These are phyloP conservation scores for Agriopis aurantiaria DNA, from an alignment of 2,888 invertebrate genomes.

Conservation along the genomic window DNA sequence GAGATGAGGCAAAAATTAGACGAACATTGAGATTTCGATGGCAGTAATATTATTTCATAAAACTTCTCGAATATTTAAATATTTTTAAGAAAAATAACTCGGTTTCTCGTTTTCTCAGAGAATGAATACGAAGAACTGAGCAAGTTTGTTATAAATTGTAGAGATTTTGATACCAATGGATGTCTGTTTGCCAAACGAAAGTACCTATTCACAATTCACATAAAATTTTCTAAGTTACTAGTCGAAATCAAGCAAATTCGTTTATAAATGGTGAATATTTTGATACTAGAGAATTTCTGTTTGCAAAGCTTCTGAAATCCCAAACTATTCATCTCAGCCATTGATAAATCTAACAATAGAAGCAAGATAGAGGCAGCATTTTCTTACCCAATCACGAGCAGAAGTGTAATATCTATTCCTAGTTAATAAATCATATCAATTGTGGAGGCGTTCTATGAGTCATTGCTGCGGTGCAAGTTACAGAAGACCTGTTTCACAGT, in stretches of 20 bases:
- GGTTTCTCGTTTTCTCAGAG: not conserved
- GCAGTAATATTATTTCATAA: too few species aligned
- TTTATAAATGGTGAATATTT: not conserved
- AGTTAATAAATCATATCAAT: conserved; percentile 44
- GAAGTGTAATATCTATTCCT: conserved; percentile 38
- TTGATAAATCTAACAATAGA: conserved; percentile 36
- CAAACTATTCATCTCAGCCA: conserved; percentile 27
- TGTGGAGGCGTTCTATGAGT: conserved; percentile 39
- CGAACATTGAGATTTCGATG: too few species aligned
- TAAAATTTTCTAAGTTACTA: too few species aligned
- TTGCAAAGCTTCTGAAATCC: conserved; percentile 1
- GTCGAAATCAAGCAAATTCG: not conserved
- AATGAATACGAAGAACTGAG: too few species aligned
- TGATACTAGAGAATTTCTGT: conserved; percentile 2
- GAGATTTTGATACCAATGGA: not conserved
- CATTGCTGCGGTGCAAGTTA: conserved; percentile 35
- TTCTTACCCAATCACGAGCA: conserved; percentile 39
- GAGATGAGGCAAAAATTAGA: too few species aligned
- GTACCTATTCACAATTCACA: too few species aligned
- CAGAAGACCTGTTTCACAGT: not conserved
- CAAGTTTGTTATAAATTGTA: not conserved
- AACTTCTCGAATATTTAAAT: too few species aligned
- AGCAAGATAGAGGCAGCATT: conserved; percentile 12
- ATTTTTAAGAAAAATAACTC: too few species aligned
- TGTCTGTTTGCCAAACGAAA: not conserved